These are phyloP conservation scores for Hippopotamyrus pictus DNA, from an alignment of 2,797 vertebrate species.

Conservation along the genomic window DNA sequence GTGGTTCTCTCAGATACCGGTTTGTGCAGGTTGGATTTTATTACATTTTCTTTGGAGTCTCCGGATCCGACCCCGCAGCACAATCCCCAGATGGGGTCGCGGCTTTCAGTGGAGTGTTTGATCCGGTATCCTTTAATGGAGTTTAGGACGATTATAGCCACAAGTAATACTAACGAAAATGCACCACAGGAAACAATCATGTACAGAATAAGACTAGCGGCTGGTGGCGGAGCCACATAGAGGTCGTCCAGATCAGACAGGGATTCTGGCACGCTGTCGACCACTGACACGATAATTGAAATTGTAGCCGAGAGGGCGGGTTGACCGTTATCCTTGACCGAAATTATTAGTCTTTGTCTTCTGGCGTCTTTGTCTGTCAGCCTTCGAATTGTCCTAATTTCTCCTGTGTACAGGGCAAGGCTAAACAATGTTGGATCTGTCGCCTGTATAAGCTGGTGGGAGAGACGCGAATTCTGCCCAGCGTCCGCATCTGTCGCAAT, in stretches of 20 bases:
- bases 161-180: conserved; percentile 74
- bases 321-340: conserved; percentile 44
- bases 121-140: conserved; percentile 63
- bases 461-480: conserved; percentile 73
- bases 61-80: neutral
- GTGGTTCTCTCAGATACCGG: neutral
- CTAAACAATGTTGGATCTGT: conserved; percentile 74
- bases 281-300: conserved; percentile 55
- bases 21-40: neutral
- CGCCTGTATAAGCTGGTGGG: conserved; percentile 71
- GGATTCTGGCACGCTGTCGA: conserved; percentile 72
- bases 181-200: conserved; percentile 78
- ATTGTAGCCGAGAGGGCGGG: conserved; percentile 46
- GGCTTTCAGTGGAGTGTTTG: conserved; percentile 44
- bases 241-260: conserved; percentile 71
- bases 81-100: conserved; percentile 37
- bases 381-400: conserved; percentile 76
- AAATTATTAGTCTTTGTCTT: conserved; percentile 66
- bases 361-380: conserved; percentile 66
- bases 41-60: neutral
- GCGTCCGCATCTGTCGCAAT: conserved; percentile 62
- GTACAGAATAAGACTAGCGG: conserved; percentile 68
- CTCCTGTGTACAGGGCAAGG: conserved; percentile 74
- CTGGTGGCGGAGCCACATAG: conserved; percentile 59
- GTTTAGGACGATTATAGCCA: conserved; percentile 77